Percentiles rank a stretch among this genome's conserved stretches.
Conservation (phyloP, 2,888 invertebrate species). For the Drosophila falleni region DNA sequence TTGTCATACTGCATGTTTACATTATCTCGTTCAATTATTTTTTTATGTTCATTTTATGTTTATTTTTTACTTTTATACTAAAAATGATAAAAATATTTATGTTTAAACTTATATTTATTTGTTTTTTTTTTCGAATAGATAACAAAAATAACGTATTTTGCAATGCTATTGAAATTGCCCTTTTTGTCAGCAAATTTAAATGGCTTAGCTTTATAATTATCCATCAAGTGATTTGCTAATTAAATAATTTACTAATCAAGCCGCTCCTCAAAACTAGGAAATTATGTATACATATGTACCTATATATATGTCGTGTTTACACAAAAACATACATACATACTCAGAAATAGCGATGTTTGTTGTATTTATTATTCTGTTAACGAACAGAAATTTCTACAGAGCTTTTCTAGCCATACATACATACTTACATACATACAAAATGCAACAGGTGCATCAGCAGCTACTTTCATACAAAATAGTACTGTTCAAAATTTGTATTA, state of each 20-base stretch:
- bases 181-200: background rate
- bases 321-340: background rate
- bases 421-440: background rate
- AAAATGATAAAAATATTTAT: no score
- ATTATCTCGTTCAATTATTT: no score
- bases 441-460: conserved; percentile 22
- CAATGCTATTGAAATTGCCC: conserved; percentile 42
- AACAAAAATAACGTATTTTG: conserved; percentile 33
- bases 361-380: no score
- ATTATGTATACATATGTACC: background rate
- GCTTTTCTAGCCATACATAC: no score
- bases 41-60: no score
- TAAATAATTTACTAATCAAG: background rate
- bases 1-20: no score
- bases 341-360: no score
- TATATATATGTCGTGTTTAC: background rate
- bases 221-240: background rate
- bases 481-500: no score
- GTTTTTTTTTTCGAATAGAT: background rate
- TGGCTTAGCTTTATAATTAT: background rate
- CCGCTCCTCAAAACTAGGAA: conserved; percentile 1
- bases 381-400: no score
- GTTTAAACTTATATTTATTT: no score
- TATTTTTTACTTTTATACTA: no score
- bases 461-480: no score